Conservation (phyloP, 2,888 invertebrate genomes). For the Auanema freiburgensis region DNA sequence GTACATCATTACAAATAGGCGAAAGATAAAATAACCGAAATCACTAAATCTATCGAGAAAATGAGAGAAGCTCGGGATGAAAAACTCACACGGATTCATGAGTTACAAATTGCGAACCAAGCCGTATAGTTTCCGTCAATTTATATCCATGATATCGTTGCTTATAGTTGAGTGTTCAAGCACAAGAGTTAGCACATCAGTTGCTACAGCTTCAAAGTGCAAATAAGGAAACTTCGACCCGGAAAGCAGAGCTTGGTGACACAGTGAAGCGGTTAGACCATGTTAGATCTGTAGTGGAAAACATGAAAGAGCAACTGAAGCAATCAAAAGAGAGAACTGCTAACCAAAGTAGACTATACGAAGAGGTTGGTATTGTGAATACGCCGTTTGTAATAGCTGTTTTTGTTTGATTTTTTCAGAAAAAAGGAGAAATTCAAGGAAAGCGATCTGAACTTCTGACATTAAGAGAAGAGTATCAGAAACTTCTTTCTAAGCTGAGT, state of each 20-base stretch:
- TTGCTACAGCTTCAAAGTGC: constrained; percentile 57
- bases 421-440: constrained; percentile 20
- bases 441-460: constrained; percentile 18
- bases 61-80: constrained; percentile 88
- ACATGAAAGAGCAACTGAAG: constrained; percentile 29
- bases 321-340: constrained; percentile 32
- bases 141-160: neutral
- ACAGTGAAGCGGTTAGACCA: constrained; percentile 37
- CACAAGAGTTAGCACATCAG: constrained; percentile 61
- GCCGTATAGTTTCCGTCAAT: constrained; percentile 2
- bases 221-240: constrained; percentile 39
- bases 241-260: constrained; percentile 50
- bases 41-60: constrained; percentile 80
- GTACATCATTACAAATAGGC: too few species aligned
- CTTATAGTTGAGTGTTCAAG: constrained; percentile 54
- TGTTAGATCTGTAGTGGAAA: constrained; percentile 35
- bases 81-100: constrained; percentile 76
- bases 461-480: constrained; percentile 31
- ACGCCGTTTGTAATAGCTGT: neutral
- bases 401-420: constrained; percentile 69
- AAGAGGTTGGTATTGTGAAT: constrained; percentile 25
- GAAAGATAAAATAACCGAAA: constrained; percentile 30
- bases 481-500: constrained; percentile 25
- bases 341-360: constrained; percentile 35
- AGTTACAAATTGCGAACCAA: constrained; percentile 74